phyloP scores from a whole-genome alignment of 2,888 invertebrate genomes.

The Nipponacmea schrenckii region DNA sequence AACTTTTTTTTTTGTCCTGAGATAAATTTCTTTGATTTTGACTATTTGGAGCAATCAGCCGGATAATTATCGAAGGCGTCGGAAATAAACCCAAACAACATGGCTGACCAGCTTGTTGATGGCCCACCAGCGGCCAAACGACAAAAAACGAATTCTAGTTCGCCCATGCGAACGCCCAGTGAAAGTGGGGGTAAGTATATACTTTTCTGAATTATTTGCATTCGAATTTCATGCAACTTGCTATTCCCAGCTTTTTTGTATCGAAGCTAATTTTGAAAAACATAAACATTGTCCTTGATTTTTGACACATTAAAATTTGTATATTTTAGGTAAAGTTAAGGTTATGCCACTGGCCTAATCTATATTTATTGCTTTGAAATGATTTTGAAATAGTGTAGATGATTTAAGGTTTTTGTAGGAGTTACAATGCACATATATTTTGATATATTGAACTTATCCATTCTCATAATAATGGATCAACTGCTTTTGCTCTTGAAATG shows the following conservation, averaged over 20 bases:
- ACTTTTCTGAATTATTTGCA: slow-evolving; percentile 12
- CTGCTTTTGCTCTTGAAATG: too few relatives aligned
- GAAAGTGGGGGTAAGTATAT: slow-evolving; percentile 55
- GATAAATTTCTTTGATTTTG: slow-evolving; percentile 2
- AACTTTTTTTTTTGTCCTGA: background rate
- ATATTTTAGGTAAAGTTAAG: too few relatives aligned
- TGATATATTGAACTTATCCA: too few relatives aligned
- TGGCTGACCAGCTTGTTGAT: slow-evolving; percentile 94
- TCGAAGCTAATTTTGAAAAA: too few relatives aligned
- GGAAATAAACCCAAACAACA: slow-evolving; percentile 66
- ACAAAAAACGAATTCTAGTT: slow-evolving; percentile 77
- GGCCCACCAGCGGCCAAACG: slow-evolving; percentile 97
- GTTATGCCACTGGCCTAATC: too few relatives aligned
- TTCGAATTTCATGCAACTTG: background rate
- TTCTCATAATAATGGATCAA: too few relatives aligned
- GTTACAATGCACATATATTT: too few relatives aligned
- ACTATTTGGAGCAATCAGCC: slow-evolving; percentile 2
- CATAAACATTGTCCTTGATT: too few relatives aligned
- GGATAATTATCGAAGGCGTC: slow-evolving; percentile 10
- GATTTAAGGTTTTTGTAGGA: too few relatives aligned
- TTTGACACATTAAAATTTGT: too few relatives aligned
- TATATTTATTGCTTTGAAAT: too few relatives aligned
- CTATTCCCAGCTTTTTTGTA: background rate
- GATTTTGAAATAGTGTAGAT: too few relatives aligned
- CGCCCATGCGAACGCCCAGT: slow-evolving; percentile 50